These are phyloP conservation scores for Caranx melampygus DNA, from an alignment of 2,113 vertebrate genomes.

Conservation along the genomic window DNA sequence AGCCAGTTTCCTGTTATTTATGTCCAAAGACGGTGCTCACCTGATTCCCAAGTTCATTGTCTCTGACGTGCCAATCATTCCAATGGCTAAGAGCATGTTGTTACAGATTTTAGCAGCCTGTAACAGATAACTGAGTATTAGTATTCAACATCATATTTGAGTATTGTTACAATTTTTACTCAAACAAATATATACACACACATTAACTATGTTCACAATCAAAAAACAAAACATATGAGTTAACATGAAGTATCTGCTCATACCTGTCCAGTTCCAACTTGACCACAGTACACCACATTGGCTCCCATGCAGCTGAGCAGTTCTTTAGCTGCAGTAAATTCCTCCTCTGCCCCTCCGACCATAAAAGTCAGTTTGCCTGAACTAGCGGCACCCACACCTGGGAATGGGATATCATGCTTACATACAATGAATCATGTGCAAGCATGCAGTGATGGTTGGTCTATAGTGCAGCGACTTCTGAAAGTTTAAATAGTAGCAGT, in stretches of 20 bases:
- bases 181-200: background rate
- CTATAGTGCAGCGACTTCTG: background rate
- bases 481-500: background rate
- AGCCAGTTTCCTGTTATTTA: background rate
- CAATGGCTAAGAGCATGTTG: conserved; percentile 98
- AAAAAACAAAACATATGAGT: background rate
- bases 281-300: conserved; percentile 95
- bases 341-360: conserved; percentile 95
- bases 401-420: conserved; percentile 35
- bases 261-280: conserved; percentile 97
- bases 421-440: conserved; percentile 1
- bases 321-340: conserved; percentile 95
- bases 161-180: background rate
- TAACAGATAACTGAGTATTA: conserved; percentile 39
- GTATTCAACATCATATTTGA: background rate
- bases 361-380: conserved; percentile 98
- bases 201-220: background rate
- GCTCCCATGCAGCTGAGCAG: conserved; percentile 96
- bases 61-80: conserved; percentile 98
- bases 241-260: background rate
- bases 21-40: conserved; percentile 70
- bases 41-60: conserved; percentile 99
- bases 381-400: conserved; percentile 96
- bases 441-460: background rate
- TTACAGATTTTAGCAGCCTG: conserved; percentile 99